phyloP scores from a whole-genome alignment of 1,140 invertebrate genomes.

The Nasonia longicornis region DNA sequence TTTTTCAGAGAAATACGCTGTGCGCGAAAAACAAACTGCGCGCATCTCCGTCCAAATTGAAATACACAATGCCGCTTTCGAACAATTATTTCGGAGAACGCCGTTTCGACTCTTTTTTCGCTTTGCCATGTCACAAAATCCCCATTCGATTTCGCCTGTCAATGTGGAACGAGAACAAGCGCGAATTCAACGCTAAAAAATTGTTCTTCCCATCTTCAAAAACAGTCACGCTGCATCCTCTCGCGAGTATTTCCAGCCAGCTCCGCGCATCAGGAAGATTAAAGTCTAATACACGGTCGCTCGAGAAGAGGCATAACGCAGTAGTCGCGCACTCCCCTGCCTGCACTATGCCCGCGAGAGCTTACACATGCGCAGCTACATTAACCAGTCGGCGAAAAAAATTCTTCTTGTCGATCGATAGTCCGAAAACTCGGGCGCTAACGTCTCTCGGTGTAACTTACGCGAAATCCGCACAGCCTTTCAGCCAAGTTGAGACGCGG shows the following conservation, averaged over 20 bases:
- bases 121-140: background rate
- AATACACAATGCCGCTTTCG: too few species aligned
- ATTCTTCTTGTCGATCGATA: background rate
- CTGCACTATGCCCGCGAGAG: background rate
- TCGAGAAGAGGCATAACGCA: background rate
- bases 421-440: background rate
- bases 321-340: background rate
- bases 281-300: background rate
- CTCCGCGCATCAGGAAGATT: conserved; percentile 25
- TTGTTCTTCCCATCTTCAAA: background rate
- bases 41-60: too few species aligned
- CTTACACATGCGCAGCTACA: background rate
- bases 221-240: background rate
- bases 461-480: background rate
- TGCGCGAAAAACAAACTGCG: too few species aligned
- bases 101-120: too few species aligned
- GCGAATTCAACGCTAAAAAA: background rate
- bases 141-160: background rate
- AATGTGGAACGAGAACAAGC: background rate
- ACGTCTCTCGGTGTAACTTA: background rate
- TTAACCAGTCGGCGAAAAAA: background rate
- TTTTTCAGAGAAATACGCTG: too few species aligned
- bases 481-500: background rate
- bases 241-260: background rate
- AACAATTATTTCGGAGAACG: too few species aligned